Percentiles rank a stretch among this genome's conserved stretches.
These are phyloP conservation scores for Tipula lateralis DNA, from an alignment of 2,888 invertebrate species.

Conservation along the genomic window DNA sequence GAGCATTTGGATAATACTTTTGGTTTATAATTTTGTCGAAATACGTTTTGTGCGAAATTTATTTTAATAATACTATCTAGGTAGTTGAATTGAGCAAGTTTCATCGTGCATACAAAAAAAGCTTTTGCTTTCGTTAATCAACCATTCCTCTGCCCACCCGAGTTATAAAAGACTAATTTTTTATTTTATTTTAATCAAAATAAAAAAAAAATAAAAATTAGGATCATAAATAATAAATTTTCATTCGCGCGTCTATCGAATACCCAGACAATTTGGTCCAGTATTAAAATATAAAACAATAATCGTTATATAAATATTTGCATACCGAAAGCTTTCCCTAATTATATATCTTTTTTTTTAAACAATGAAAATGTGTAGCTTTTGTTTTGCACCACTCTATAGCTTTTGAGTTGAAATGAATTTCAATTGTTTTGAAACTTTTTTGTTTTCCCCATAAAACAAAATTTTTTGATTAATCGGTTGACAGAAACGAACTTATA, in stretches of 20 bases:
- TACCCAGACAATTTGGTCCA: background rate
- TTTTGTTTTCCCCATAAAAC: background rate
- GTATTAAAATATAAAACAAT: background rate
- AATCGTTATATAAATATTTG: background rate
- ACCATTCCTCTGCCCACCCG: no score
- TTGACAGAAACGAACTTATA: background rate
- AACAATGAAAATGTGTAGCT: background rate
- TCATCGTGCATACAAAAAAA: no score
- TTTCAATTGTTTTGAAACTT: slow-evolving; percentile 1
- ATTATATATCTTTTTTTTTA: background rate
- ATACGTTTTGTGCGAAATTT: background rate
- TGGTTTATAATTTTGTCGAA: background rate
- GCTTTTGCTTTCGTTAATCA: no score
- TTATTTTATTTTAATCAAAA: background rate
- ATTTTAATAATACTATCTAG: background rate
- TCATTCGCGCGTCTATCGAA: background rate
- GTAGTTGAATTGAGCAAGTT: background rate
- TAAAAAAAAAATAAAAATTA: background rate
- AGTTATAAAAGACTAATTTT: background rate
- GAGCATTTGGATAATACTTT: background rate
- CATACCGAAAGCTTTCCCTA: slow-evolving; percentile 6
- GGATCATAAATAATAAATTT: background rate
- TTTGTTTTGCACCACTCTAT: background rate
- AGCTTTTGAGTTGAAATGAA: background rate
- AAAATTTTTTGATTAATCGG: background rate